Evolutionary conservation across 2,113 vertebrate species (phyloP).

Genomic region (Willisornis vidua): DNA sequence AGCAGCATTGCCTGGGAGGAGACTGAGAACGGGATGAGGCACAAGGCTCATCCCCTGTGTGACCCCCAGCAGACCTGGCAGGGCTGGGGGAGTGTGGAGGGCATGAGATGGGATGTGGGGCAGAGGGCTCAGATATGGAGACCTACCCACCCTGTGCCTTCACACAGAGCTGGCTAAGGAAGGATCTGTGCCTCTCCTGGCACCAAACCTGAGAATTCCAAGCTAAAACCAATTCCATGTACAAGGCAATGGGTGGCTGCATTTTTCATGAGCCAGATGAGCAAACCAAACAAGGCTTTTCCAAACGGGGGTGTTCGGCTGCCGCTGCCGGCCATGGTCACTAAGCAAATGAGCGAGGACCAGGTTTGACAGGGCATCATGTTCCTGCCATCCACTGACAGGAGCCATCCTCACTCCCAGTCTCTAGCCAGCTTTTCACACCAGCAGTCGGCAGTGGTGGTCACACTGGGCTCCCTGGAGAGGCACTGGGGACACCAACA

Average conservation of each 20-base stretch:
- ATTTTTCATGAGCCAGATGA: constrained; percentile 69
- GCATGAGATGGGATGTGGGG: not conserved
- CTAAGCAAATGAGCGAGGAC: constrained; percentile 3
- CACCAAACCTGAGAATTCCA: not conserved
- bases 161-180: rapidly evolving
- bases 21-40: not conserved
- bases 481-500: not conserved
- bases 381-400: not conserved
- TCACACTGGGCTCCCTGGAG: not conserved
- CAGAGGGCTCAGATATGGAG: rapidly evolving
- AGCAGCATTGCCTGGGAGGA: rapidly evolving
- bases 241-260: not conserved
- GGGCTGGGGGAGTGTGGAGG: not conserved
- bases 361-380: constrained; percentile 21
- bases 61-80: not conserved
- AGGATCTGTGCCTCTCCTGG: not conserved
- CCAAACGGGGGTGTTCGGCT: not conserved
- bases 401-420: not conserved
- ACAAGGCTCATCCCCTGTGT: rapidly evolving
- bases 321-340: not conserved
- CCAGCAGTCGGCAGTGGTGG: not conserved
- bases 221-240: constrained; percentile 68
- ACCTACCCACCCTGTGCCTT: rapidly evolving
- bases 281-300: constrained; percentile 26
- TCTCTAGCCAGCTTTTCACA: constrained; percentile 43